Conservation (phyloP, 92 coral and sea anemone genomes). For the Porites cylindrica region DNA sequence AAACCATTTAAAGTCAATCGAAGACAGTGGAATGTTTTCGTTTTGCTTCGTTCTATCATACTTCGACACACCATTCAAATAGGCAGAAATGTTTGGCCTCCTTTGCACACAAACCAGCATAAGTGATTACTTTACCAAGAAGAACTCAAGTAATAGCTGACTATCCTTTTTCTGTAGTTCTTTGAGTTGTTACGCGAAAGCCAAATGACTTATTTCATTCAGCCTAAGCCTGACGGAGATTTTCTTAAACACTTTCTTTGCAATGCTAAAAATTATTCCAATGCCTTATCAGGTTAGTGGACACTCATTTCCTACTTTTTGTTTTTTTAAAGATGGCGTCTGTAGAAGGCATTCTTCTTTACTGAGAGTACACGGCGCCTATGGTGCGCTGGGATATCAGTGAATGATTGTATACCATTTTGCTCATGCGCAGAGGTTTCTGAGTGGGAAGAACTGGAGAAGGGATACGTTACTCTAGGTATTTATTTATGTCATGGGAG, state of each 20-base stretch:
- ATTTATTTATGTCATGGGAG: not conserved
- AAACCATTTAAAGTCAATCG: no score
- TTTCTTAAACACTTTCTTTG: no score
- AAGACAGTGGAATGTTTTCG: not conserved
- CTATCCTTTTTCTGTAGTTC: no score
- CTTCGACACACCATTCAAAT: not conserved
- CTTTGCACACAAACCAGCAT: no score
- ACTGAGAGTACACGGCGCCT: slow-evolving; percentile 31
- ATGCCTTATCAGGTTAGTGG: no score
- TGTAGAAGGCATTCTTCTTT: slow-evolving; percentile 67
- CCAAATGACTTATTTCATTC: no score
- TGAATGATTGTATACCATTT: slow-evolving; percentile 64
- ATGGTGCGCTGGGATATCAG: slow-evolving; percentile 69
- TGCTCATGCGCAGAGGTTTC: slow-evolving; percentile 42
- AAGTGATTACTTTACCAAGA: no score
- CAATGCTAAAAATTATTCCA: no score
- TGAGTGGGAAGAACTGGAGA: slow-evolving; percentile 48
- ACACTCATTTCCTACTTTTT: not conserved
- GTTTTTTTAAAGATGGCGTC: slow-evolving; percentile 60
- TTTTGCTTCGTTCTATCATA: not conserved
- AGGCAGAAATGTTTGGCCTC: no score
- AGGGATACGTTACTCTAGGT: slow-evolving; percentile 40
- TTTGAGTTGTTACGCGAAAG: no score
- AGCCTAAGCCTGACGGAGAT: no score
- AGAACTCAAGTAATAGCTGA: no score